A percentile compares a stretch with the other conserved stretches of the same genome.
Conservation (phyloP, 2,797 vertebrate species). For the Loriculus beryllinus region DNA sequence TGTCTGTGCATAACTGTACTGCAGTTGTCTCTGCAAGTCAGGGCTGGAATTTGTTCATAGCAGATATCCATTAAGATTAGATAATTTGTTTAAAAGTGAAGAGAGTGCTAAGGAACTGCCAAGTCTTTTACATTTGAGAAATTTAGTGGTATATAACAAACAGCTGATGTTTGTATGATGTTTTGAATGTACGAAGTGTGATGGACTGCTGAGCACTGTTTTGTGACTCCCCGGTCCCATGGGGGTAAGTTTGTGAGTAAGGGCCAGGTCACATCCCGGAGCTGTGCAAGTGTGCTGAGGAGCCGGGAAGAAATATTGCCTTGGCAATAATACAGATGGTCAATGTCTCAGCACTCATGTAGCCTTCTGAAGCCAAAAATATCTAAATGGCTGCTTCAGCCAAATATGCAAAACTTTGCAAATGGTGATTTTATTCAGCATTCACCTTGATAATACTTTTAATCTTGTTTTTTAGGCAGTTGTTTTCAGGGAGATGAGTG, state of each 20-base stretch:
- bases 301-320: neutral
- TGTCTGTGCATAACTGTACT: neutral
- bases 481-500: neutral
- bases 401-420: neutral
- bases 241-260: neutral
- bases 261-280: neutral
- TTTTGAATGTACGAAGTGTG: neutral
- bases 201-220: neutral
- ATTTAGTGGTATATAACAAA: neutral
- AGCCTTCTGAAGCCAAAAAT: neutral
- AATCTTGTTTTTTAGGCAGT: neutral
- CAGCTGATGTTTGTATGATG: neutral
- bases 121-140: neutral
- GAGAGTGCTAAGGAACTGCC: neutral
- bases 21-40: neutral
- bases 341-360: neutral
- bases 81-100: neutral
- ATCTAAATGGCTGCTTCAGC: neutral
- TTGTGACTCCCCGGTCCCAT: neutral
- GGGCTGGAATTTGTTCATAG: neutral
- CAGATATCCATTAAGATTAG: conserved; percentile 8
- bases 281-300: neutral
- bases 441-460: neutral
- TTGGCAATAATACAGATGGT: neutral
- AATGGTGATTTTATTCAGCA: neutral